Evolutionary conservation across 2,888 invertebrate genomes (phyloP).

Genomic region (Kryphioiulus occultus): DNA sequence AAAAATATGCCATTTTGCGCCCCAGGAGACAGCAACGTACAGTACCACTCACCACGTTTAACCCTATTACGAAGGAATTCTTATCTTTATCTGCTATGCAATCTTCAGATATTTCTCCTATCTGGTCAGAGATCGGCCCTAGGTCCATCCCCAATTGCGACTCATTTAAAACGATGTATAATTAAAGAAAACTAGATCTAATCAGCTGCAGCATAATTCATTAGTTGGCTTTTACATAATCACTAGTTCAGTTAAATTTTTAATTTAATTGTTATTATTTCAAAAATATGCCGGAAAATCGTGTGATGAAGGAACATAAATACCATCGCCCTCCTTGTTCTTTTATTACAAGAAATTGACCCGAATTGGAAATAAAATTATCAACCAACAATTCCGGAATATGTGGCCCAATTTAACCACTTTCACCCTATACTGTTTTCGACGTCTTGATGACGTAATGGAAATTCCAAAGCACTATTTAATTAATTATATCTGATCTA

Average conservation of each 20-base stretch:
- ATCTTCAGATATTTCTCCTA: background rate
- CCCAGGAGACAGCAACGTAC: background rate
- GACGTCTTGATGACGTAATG: background rate
- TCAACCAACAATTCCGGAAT: background rate
- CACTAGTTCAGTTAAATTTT: no score
- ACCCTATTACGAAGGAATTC: background rate
- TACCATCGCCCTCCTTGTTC: background rate
- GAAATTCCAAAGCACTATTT: background rate
- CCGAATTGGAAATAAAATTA: background rate
- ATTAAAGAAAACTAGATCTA: background rate
- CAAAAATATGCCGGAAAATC: background rate
- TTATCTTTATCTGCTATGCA: background rate
- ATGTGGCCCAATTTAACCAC: background rate
- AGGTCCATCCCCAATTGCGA: background rate
- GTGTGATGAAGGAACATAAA: background rate
- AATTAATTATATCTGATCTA: background rate
- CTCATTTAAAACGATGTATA: background rate
- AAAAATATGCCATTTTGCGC: background rate
- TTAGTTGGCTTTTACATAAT: background rate
- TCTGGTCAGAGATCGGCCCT: background rate
- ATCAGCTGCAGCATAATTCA: background rate
- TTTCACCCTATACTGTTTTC: background rate
- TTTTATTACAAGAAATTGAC: background rate
- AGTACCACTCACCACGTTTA: background rate
- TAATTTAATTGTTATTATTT: background rate